phyloP scores from a whole-genome alignment of 2,888 invertebrate genomes.

The Cerastis leucographa region DNA sequence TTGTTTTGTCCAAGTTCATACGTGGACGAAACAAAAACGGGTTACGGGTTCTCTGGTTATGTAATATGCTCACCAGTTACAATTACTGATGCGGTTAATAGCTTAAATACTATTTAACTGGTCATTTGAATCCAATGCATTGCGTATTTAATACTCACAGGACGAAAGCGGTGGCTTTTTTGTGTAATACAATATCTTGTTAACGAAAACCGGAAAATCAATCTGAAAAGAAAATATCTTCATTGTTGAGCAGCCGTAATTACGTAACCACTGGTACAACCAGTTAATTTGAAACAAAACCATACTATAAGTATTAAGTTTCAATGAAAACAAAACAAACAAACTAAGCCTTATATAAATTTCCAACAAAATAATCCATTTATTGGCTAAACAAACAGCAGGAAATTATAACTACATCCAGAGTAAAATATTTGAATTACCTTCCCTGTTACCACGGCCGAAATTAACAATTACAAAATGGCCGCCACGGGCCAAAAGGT shows the following conservation, averaged over 20 bases:
- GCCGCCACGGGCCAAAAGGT: conserved; percentile 21
- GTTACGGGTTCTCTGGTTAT: background rate
- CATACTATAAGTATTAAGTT: conserved; percentile 3
- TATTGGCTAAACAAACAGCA: conserved; percentile 40
- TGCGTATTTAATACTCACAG: background rate
- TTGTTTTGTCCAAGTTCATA: background rate
- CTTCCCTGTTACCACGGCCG: conserved; percentile 1
- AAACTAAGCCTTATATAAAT: conserved; percentile 38
- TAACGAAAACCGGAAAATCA: background rate
- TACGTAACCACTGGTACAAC: background rate
- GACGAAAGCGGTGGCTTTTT: background rate
- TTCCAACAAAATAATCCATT: conserved; percentile 49
- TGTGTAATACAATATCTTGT: background rate
- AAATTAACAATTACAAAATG: conserved; percentile 52
- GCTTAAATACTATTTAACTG: background rate
- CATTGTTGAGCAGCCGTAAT: background rate
- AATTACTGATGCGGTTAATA: background rate
- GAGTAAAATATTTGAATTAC: conserved; percentile 49
- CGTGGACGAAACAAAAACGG: too few relatives aligned
- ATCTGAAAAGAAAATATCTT: conserved; percentile 2
- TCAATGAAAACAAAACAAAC: conserved; percentile 42
- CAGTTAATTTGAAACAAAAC: conserved; percentile 1
- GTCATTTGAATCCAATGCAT: too few relatives aligned
- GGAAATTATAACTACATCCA: conserved; percentile 43
- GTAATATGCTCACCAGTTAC: background rate